These are phyloP conservation scores for Listrodromus nycthemerus DNA, from an alignment of 2,888 invertebrate genomes.

Conservation along the genomic window DNA sequence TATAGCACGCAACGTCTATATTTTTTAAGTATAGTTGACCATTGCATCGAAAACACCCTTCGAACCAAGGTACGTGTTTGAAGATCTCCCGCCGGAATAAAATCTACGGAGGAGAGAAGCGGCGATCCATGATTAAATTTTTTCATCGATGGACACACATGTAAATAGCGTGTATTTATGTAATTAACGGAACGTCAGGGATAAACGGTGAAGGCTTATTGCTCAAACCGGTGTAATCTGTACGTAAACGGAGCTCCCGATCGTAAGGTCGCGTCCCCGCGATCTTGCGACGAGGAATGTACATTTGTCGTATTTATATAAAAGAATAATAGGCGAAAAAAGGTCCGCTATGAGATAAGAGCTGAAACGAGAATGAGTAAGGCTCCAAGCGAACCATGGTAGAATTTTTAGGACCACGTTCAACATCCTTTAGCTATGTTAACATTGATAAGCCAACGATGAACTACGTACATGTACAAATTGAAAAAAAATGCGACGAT, in stretches of 20 bases:
- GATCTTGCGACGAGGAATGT: constrained; percentile 71
- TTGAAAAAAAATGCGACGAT: neutral
- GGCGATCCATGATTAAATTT: constrained; percentile 58
- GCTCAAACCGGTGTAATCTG: constrained; percentile 48
- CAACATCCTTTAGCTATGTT: constrained; percentile 26
- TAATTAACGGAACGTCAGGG: constrained; percentile 79
- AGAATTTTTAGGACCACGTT: neutral
- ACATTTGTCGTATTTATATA: constrained; percentile 82
- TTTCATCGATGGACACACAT: constrained; percentile 72
- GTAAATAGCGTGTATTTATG: constrained; percentile 84
- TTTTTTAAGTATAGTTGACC: constrained; percentile 80
- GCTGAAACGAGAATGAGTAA: neutral
- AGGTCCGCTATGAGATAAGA: neutral
- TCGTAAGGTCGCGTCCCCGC: neutral
- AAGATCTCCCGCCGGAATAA: constrained; percentile 9
- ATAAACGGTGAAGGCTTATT: constrained; percentile 49
- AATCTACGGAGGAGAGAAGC: constrained; percentile 15
- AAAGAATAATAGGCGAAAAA: constrained; percentile 43
- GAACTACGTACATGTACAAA: constrained; percentile 24
- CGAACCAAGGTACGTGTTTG: constrained; percentile 30
- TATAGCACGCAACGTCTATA: constrained; percentile 81
- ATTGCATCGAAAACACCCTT: constrained; percentile 43
- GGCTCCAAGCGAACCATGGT: neutral
- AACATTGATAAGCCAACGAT: constrained; percentile 21
- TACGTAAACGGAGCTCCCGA: constrained; percentile 41